These are phyloP conservation scores for Tryphoninae sp. DNA, from an alignment of 2,888 invertebrate species.

Conservation along the genomic window DNA sequence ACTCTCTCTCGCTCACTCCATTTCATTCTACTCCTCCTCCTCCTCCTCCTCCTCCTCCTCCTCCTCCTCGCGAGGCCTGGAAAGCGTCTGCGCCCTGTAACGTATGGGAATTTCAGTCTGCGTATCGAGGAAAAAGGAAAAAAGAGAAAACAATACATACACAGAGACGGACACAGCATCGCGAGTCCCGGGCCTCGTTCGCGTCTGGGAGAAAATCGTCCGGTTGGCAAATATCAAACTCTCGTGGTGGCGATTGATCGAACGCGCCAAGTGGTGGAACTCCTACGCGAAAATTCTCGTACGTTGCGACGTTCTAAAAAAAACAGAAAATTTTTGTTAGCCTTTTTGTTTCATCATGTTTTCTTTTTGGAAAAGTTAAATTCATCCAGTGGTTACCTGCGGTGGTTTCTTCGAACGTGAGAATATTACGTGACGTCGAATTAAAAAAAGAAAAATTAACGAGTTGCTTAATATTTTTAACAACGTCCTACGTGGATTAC, in stretches of 20 bases:
- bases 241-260: slow-evolving; percentile 24
- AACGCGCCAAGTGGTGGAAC: slow-evolving; percentile 6
- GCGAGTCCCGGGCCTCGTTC: slow-evolving; percentile 47
- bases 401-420: too few relatives aligned
- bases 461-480: too few relatives aligned
- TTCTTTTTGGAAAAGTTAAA: neutral
- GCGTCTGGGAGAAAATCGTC: neutral
- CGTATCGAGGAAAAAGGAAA: neutral
- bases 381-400: neutral
- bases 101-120: neutral
- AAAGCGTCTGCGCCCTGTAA: slow-evolving; percentile 16
- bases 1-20: neutral
- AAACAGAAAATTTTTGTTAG: neutral
- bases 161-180: slow-evolving; percentile 1
- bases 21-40: neutral
- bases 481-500: too few relatives aligned
- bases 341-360: neutral
- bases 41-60: neutral
- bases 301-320: neutral
- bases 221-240: neutral
- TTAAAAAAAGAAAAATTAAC: too few relatives aligned
- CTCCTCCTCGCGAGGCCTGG: neutral
- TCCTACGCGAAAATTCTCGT: too few relatives aligned
- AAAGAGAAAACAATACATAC: neutral
- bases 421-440: too few relatives aligned